Base-by-base conservation (phyloP, 2,113 vertebrate genomes). In the Bufo bufo region DNA sequence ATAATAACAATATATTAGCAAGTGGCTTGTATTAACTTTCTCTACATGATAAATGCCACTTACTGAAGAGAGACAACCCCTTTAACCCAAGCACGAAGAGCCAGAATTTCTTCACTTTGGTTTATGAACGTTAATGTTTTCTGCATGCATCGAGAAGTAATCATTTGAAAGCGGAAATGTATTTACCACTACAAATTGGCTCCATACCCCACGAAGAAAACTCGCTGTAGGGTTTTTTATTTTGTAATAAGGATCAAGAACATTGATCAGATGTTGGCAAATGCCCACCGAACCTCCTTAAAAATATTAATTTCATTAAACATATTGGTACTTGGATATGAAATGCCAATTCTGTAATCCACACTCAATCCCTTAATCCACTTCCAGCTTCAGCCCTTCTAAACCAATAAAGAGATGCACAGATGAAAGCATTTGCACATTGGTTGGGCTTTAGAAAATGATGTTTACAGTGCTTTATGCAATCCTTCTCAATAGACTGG, bases 331-430 rank as follows among this genome's bases (percentile, higher is more conserved):
- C 43, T 14, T 72, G 66, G 23, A 71, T 71, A 72, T 45, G 33
- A 45, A 69, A 72, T 72, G 69, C 33, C 43, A 45, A 72, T 72
- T 72, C 69, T 72, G 33, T 72, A 72, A 72, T 45, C 43, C 66
- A 43, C 9, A 4, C 23, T 72, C 43, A 72, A 72, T 72, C 69
- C 69, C 13, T 72, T 72, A 72, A 72, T 72, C 69, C 43, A 69
- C 66, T 69, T 69, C 11, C 11, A 72, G 43, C 33, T 16, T 45
- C 69, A 45, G 69, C 69, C 16, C 4, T 72, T 72, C 69, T 45
- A 72, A 72, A 72, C 14, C 69, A 72, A 45, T 45, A 45, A 72
- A 45, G 45, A 72, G 19, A 45, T 45, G 33, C 45, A 13, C 33
- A 45, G 33, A 43, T 72, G 33, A 33, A n/a, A n/a, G n/a, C n/a